Percentiles rank a stretch among this genome's conserved stretches.
Evolutionary conservation across 2,888 invertebrate genomes (phyloP).

Genomic region (Zhuqinia jingwanae): DNA sequence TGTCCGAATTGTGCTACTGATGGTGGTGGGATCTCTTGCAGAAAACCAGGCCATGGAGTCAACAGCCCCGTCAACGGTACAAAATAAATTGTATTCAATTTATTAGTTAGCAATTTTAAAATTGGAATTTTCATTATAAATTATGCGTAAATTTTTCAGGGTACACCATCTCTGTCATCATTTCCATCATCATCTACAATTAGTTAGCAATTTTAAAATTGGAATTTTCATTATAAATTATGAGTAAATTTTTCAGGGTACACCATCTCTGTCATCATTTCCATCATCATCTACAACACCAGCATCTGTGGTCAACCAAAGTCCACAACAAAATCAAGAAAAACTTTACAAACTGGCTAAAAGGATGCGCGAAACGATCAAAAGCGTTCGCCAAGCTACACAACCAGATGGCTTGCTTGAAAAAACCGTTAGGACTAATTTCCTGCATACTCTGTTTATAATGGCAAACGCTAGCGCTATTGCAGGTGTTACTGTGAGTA

Average conservation of each 20-base stretch:
- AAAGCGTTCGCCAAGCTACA: slow-evolving; percentile 9
- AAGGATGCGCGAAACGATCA: slow-evolving; percentile 8
- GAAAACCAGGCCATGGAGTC: not conserved
- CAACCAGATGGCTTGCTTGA: slow-evolving; percentile 10
- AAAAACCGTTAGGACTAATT: slow-evolving; percentile 45
- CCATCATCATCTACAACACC: not conserved
- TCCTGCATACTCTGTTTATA: slow-evolving; percentile 30
- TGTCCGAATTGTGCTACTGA: not conserved
- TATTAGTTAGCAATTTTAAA: too few species aligned
- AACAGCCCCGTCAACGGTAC: not conserved
- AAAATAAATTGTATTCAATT: not conserved
- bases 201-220: too few species aligned
- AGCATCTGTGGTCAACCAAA: not conserved
- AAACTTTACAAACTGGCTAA: slow-evolving; percentile 6
- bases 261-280: not conserved
- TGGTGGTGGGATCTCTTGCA: not conserved
- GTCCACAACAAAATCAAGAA: not conserved
- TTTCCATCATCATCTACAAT: too few species aligned
- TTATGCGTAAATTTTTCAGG: too few species aligned
- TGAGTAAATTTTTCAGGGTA: too few species aligned
- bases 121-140: too few species aligned
- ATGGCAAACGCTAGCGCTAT: slow-evolving; percentile 75
- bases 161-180: too few species aligned
- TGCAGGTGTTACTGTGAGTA: slow-evolving; percentile 74
- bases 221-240: too few species aligned